These are phyloP conservation scores for Bubo blakistoni DNA, from an alignment of 2,113 vertebrate genomes.

Conservation along the genomic window DNA sequence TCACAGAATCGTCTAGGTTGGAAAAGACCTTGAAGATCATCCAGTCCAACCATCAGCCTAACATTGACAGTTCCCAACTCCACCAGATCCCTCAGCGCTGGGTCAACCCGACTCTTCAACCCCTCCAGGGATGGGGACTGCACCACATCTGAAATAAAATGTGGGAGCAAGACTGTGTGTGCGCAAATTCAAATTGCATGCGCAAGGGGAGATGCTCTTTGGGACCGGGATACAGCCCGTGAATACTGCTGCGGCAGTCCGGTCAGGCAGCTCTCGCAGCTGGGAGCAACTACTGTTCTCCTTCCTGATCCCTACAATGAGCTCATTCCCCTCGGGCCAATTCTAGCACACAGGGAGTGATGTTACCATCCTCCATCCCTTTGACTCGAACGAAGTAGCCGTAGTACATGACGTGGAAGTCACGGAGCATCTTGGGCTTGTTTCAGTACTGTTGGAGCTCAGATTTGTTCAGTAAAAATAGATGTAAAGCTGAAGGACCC, in stretches of 20 bases:
- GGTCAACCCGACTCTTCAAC: too few species aligned
- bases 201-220: not conserved
- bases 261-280: not conserved
- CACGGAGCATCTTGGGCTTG: not conserved
- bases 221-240: rapidly evolving
- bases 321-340: not conserved
- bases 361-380: not conserved
- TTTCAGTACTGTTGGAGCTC: not conserved
- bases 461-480: not conserved
- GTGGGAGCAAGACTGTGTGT: not conserved
- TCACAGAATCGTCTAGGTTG: too few species aligned
- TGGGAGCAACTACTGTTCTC: not conserved
- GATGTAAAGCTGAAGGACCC: not conserved
- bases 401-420: not conserved
- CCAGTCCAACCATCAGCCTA: too few species aligned
- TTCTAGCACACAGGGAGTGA: not conserved
- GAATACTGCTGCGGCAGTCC: rapidly evolving
- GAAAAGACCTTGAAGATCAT: too few species aligned
- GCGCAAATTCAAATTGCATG: too few species aligned
- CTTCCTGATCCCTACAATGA: not conserved
- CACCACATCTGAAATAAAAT: not conserved
- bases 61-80: too few species aligned
- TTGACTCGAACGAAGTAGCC: not conserved
- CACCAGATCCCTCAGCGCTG: too few species aligned
- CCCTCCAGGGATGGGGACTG: too few species aligned